Evolutionary conservation across 1,140 invertebrate species (phyloP), one percentile per base, ranked within the genome.

Genomic region (Neodiprion pinetum): DNA sequence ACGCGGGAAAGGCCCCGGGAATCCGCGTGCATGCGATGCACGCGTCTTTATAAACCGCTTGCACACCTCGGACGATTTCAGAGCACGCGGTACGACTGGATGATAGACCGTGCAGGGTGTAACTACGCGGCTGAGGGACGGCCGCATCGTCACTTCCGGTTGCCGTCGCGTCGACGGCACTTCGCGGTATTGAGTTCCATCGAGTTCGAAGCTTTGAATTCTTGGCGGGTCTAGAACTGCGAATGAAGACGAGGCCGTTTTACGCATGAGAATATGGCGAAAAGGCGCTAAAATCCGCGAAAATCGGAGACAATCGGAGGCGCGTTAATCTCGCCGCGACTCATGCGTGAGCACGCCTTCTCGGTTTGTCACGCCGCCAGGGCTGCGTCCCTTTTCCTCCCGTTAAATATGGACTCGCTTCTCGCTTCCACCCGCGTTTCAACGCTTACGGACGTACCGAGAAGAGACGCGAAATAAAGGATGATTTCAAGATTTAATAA

Each of bases 401-500:
- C 53, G n/a, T 9, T 61, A 61, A 14, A 5, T 17, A 40, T 61
- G 4, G 9, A 17, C 11, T 61, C 11, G 14, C 66, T 53, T 76
- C 73, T 74, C 61, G 70, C 78, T 75, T 70, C 66, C 67, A 72
- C 70, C 67, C 75, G 28, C 53, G 72, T 71, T 73, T 1, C 49
- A 70, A 77, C 71, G 53, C 61, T 67, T 75, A n/a, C 71, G 70
- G 67, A 48, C 47, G 68, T 71, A 80, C 80, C 79, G 72, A 72
- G 78, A 81, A 81, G 48, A 61, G 49, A 75, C 40, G 47, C 75
- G 72, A 78, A 76, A 78, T 78, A 77, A 83, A 82, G 69, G 71
- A 77, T 71, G 71, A 78, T 79, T 81, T 76, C 72, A 72, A 81
- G 80, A 81, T 81, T 82, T 81, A 82, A 82, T 82, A 81, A 81